Evolutionary conservation across 2,797 vertebrate species (phyloP), one percentile per base, ranked within the genome.

Genomic region (Pantherophis alleghaniensis): DNA sequence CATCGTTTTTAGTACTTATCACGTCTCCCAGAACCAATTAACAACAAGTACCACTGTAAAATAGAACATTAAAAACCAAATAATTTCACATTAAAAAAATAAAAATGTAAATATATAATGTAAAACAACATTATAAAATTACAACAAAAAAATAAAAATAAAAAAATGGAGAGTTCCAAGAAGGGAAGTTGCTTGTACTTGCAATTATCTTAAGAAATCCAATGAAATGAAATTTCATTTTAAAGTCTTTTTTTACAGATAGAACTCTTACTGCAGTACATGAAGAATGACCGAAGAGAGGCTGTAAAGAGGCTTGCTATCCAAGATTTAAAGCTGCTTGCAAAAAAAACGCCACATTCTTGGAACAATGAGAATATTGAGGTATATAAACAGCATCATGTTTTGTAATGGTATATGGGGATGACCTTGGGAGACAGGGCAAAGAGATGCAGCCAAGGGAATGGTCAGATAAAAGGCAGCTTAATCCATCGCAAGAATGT

Each of bases 351-450:
- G 53, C 99, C 99, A 66, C 99, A 99, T 96, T 98, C 99, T 1
- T 99, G 99, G 99, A 99, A 97, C 95, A 98, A 97, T 97, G 98
- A 99, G 95, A 99, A 99, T 96, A 99, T 99, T 95, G 99, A 99
- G 98, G 99, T 99, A 95, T 88, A 0, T 90, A 74, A 0, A 0
- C 26, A 86, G 1, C 56, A 88, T 28, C 90, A 83, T 83, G 42
- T 47, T 83, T 83, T 83, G 37, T 83, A 83, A 83, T 47, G 20
- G 37, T 83, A 47, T 47, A 10, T 47, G 42, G 20, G 74, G 22
- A 42, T 83, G 37, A 83, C 20, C 74, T 79, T 47, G 37, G 37
- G 74, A 83, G 74, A 83, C 74, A 83, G 20, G 20, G 37, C 37
- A 47, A 42, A 83, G 20, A 47, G 37, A 83, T 22, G 20, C 7